phyloP scores from a whole-genome alignment of 2,113 vertebrate species.

The Eptesicus fuscus region DNA sequence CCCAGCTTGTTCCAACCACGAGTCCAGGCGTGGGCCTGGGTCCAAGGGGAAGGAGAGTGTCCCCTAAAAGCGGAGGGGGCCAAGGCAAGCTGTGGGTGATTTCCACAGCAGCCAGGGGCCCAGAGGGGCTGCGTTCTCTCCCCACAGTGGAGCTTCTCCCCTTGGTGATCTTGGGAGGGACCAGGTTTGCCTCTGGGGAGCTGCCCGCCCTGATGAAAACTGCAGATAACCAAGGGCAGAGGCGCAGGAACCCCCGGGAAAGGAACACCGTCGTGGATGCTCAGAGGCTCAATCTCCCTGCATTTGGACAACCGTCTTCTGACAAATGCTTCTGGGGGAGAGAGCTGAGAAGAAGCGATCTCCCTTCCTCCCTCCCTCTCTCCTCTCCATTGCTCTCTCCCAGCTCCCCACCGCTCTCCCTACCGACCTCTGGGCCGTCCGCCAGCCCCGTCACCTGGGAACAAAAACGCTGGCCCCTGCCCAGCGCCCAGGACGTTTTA shows the following conservation, averaged over 20 bases:
- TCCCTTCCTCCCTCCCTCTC: accelerated
- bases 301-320: background rate
- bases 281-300: background rate
- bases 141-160: background rate
- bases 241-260: too few relatives aligned
- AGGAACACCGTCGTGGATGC: accelerated
- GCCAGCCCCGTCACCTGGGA: background rate
- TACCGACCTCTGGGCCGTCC: background rate
- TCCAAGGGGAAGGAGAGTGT: too few relatives aligned
- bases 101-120: background rate
- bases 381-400: background rate
- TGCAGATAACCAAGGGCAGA: background rate
- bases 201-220: background rate
- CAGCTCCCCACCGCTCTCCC: background rate
- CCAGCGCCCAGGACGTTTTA: background rate
- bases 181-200: background rate
- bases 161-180: background rate
- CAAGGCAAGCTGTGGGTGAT: background rate
- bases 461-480: background rate
- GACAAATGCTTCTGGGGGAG: background rate
- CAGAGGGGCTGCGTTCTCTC: background rate
- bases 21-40: background rate
- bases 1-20: background rate
- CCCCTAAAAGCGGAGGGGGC: background rate
- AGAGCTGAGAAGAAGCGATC: too few relatives aligned